A percentile compares a stretch with the other conserved stretches of the same genome.
Conservation (phyloP, 2,797 vertebrate genomes). For the Chelon labrosus region DNA sequence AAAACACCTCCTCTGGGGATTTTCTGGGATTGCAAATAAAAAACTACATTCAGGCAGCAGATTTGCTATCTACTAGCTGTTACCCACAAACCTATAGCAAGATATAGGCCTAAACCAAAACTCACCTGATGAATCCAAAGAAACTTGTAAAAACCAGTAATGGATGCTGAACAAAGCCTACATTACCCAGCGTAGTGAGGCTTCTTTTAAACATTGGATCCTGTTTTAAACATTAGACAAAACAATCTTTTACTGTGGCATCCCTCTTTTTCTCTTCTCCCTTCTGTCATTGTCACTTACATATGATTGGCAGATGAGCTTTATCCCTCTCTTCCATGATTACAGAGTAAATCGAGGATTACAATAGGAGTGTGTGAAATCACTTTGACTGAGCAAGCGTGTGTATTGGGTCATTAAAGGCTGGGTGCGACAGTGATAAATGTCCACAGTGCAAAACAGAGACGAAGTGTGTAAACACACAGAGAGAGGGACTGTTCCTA, state of each 20-base stretch:
- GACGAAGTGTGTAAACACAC: conserved; percentile 57
- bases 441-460: conserved; percentile 44
- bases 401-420: conserved; percentile 58
- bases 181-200: too few relatives aligned
- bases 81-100: too few relatives aligned
- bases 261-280: background rate
- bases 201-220: too few relatives aligned
- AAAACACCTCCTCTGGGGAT: conserved; percentile 26
- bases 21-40: conserved; percentile 40
- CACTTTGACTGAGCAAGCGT: conserved; percentile 55
- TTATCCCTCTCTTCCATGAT: conserved; percentile 28
- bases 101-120: too few relatives aligned
- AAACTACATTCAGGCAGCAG: conserved; percentile 8
- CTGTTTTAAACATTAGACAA: too few relatives aligned
- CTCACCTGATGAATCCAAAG: too few relatives aligned
- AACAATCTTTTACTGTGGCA: background rate
- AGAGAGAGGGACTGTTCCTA: conserved; percentile 36
- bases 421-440: conserved; percentile 56
- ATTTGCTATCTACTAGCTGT: background rate
- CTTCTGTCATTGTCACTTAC: conserved; percentile 30
- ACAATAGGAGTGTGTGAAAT: conserved; percentile 58
- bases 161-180: too few relatives aligned
- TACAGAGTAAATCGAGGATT: conserved; percentile 46
- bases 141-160: too few relatives aligned
- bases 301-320: conserved; percentile 31